These are phyloP conservation scores for Clusia tigrina DNA, from an alignment of 2,888 invertebrate genomes.

Conservation along the genomic window DNA sequence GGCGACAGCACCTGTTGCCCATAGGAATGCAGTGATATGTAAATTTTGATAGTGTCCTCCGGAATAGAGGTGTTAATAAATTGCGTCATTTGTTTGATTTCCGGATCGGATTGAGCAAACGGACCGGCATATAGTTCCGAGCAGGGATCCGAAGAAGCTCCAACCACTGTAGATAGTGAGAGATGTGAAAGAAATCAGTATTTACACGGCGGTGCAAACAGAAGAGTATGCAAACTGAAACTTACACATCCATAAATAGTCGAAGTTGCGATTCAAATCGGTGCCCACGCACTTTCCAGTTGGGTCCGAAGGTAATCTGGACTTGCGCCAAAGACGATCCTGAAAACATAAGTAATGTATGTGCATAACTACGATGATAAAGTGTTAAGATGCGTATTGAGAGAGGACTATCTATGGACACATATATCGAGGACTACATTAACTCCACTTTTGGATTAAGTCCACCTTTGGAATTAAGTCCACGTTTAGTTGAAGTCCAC, in stretches of 20 bases:
- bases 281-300: constrained; percentile 58
- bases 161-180: constrained; percentile 50
- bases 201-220: not conserved
- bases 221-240: constrained; percentile 8
- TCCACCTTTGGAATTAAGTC: too few species aligned
- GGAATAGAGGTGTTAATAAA: constrained; percentile 65
- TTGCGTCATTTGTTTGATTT: constrained; percentile 65
- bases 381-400: not conserved
- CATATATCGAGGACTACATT: too few species aligned
- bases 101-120: constrained; percentile 69
- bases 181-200: too few species aligned
- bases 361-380: not conserved
- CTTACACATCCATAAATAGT: constrained; percentile 58
- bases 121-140: constrained; percentile 66
- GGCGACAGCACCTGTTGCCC: constrained; percentile 71
- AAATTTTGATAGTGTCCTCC: constrained; percentile 64
- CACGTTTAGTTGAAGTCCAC: too few species aligned
- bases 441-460: too few species aligned
- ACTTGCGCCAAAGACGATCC: constrained; percentile 74
- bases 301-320: constrained; percentile 65
- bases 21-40: constrained; percentile 72
- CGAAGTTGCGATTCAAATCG: constrained; percentile 62
- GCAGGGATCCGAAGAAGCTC: constrained; percentile 65
- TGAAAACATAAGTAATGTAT: constrained; percentile 47
- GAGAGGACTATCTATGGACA: constrained; percentile 18